Percentiles rank a stretch among this genome's conserved stretches.
phyloP scores from a whole-genome alignment of 2,888 invertebrate species.

The Erannis defoliaria region DNA sequence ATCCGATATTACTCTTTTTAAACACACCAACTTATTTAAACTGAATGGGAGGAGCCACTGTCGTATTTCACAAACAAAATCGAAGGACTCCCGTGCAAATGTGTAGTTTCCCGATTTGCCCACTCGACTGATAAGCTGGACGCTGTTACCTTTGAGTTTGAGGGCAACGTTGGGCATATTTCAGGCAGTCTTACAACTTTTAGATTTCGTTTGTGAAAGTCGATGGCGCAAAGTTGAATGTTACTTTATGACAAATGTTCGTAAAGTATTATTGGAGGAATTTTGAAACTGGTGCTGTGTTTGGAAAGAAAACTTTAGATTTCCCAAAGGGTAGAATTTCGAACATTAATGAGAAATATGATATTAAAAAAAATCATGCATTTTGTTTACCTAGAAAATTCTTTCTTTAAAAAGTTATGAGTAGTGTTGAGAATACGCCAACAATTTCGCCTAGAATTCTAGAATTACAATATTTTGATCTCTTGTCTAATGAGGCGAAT shows the following conservation, averaged over 20 bases:
- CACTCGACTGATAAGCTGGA: background rate
- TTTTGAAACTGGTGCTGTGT: background rate
- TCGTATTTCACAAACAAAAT: background rate
- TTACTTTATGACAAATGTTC: slow-evolving; percentile 1
- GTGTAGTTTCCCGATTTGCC: background rate
- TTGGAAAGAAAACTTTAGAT: background rate
- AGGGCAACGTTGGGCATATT: slow-evolving; percentile 7
- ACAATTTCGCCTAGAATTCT: background rate
- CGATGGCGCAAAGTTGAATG: background rate
- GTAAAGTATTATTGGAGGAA: background rate
- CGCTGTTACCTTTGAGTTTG: slow-evolving; percentile 5
- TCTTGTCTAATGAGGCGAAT: background rate
- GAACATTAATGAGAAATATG: too few relatives aligned
- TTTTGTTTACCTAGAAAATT: background rate
- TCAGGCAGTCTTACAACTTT: slow-evolving; percentile 14
- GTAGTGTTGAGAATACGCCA: too few relatives aligned
- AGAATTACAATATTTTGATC: background rate
- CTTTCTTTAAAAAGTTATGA: too few relatives aligned
- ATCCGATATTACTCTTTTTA: slow-evolving; percentile 28
- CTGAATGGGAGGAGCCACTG: background rate
- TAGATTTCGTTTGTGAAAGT: slow-evolving; percentile 12
- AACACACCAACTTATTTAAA: background rate
- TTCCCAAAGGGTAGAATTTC: background rate
- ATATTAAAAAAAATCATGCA: background rate
- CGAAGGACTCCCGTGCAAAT: background rate